Base-by-base conservation (phyloP, 2,113 vertebrate species). In the Neolamprologus fasciatus region DNA sequence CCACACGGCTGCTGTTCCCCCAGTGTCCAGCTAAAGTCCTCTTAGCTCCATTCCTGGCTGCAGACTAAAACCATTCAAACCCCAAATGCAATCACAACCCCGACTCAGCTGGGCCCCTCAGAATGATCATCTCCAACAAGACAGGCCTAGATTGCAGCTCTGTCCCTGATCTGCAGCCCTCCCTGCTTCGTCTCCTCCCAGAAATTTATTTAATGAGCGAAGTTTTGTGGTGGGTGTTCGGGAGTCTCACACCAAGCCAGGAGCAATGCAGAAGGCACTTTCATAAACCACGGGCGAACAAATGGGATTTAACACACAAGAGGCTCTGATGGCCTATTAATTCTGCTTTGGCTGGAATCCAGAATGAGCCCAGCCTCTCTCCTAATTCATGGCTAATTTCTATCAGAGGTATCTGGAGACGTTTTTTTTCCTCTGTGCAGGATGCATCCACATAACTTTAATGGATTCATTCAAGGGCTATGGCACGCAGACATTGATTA, bases 361-460 rank as follows among this genome's bases (percentile, higher is more conserved):
- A 98, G 96, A 97, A 97, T 94, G 97, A 97, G 96, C 93, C 94
- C 96, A 94, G 96, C 96, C 96, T 97, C 97, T 96, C 97, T 96
- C 95, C 96, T 98, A 98, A 98, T 98, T 98, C 97, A 97, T 96
- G 97, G 97, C 97, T 98, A 98, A 98, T 98, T 98, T 98, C 97
- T 98, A 96, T 97, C 97, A 95, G 95, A 95, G 96, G 97, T 97
- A 97, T 97, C 97, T 96, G 96, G 97, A 98, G 98, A 98, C 96
- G 19, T 94, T 87, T 95, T 95, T 94, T 95, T 96, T 93, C 50
- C 76, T 93, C 88, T 90, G 89, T 61, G 95, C 96, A 97, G 97
- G 97, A 98, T 97, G 97, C 97, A 97, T 97, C 97, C 96, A 95
- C 97, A 90, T 97, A 96, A 96, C 97, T 97, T 97, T 97, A 98